Evolutionary conservation across 2,113 vertebrate species (phyloP).

Genomic region (Gopherus flavomarginatus): DNA sequence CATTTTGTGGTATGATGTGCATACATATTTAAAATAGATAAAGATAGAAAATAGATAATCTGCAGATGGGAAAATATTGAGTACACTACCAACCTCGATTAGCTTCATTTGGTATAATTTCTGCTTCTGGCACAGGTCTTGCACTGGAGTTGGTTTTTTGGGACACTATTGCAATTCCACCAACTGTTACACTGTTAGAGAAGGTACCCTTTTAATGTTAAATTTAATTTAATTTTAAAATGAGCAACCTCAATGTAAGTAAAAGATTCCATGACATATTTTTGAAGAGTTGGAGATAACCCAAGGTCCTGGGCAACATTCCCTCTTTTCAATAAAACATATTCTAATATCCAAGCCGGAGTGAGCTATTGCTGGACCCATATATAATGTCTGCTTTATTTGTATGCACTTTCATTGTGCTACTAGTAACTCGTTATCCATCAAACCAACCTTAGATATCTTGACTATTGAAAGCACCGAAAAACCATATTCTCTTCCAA

Average conservation of each 20-base stretch:
- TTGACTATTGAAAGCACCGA: background rate
- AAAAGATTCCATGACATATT: slow-evolving; percentile 54
- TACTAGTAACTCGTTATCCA: slow-evolving; percentile 17
- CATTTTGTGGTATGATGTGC: too few species aligned
- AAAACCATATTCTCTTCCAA: slow-evolving; percentile 20
- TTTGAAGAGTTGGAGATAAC: slow-evolving; percentile 47
- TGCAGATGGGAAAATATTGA: too few species aligned
- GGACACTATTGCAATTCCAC: background rate
- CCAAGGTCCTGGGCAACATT: slow-evolving; percentile 7
- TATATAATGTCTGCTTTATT: slow-evolving; percentile 19
- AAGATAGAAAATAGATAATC: too few species aligned
- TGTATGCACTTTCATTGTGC: slow-evolving; percentile 20
- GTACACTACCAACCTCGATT: too few species aligned
- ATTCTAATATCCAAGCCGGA: background rate
- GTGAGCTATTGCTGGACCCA: background rate
- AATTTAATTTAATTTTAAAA: slow-evolving; percentile 64
- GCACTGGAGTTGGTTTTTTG: background rate
- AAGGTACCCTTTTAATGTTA: slow-evolving; percentile 33
- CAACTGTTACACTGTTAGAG: slow-evolving; percentile 1
- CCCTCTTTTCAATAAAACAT: background rate
- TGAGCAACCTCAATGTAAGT: slow-evolving; percentile 52
- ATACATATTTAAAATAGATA: too few species aligned
- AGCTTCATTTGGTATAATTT: slow-evolving; percentile 39
- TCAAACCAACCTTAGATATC: background rate
- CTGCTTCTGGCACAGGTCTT: slow-evolving; percentile 13